A percentile compares a stretch with the other conserved stretches of the same genome.
Evolutionary conservation across 92 coral and sea anemone species (phyloP).

Genomic region (Epizoanthus illoricatus): DNA sequence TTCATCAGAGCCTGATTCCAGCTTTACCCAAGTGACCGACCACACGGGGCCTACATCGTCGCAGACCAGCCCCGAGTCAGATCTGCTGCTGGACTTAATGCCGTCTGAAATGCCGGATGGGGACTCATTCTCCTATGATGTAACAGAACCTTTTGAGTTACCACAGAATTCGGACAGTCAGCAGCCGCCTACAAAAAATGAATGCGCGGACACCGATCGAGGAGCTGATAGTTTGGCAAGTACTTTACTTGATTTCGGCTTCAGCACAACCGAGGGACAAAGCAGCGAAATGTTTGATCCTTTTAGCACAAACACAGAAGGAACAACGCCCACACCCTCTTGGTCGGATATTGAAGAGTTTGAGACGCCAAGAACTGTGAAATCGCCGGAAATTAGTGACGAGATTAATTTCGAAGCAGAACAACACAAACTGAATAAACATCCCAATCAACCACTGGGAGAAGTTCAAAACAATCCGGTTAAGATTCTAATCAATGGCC

Average conservation of each 20-base stretch:
- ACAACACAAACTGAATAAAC: background rate
- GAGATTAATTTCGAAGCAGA: background rate
- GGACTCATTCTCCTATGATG: background rate
- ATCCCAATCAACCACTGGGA: background rate
- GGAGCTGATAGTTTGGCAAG: slow-evolving; percentile 7
- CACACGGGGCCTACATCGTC: background rate
- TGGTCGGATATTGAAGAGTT: background rate
- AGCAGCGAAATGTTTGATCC: slow-evolving; percentile 25
- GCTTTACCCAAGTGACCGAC: background rate
- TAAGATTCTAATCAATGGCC: background rate
- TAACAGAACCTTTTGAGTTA: background rate
- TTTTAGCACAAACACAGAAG: background rate
- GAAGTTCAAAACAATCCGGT: background rate
- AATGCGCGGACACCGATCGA: slow-evolving; percentile 4
- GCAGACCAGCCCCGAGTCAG: background rate
- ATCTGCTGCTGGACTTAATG: slow-evolving; percentile 2
- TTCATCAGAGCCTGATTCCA: slow-evolving; percentile 1
- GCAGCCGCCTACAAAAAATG: slow-evolving; percentile 1
- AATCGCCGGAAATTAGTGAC: background rate
- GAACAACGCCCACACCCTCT: background rate
- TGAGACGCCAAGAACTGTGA: slow-evolving; percentile 1
- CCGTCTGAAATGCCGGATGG: background rate
- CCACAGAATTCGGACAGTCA: background rate
- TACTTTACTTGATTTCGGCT: background rate
- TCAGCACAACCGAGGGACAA: slow-evolving; percentile 19